Evolutionary conservation across 2,113 vertebrate species (phyloP).

Genomic region (Lycocorax pyrrhopterus): DNA sequence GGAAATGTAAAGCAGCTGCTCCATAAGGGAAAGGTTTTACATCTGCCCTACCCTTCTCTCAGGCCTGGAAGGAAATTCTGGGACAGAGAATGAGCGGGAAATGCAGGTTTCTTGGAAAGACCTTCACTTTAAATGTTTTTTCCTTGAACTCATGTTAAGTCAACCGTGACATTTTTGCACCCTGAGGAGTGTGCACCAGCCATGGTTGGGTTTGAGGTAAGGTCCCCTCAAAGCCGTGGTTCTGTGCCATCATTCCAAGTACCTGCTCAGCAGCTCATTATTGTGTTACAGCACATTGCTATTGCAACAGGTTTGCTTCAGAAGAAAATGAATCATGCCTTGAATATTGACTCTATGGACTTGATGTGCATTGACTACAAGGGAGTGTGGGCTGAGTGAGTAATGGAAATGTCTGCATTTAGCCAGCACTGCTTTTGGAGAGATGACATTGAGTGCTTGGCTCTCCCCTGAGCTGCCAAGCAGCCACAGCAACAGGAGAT

Average conservation of each 20-base stretch:
- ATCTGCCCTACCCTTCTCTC: not conserved
- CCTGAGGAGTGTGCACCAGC: not conserved
- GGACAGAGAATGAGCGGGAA: not conserved
- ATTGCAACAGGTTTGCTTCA: not conserved
- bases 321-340: not conserved
- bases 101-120: not conserved
- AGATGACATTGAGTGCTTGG: not conserved
- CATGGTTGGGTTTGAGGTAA: not conserved
- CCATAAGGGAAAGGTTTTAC: not conserved
- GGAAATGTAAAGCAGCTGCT: not conserved
- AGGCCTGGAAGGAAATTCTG: not conserved
- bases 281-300: not conserved
- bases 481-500: not conserved
- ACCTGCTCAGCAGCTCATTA: not conserved
- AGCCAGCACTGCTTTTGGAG: not conserved
- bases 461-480: not conserved
- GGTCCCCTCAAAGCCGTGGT: not conserved
- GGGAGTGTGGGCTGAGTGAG: not conserved
- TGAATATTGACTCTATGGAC: not conserved
- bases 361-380: not conserved
- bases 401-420: not conserved
- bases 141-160: not conserved
- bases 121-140: not conserved
- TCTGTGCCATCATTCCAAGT: not conserved
- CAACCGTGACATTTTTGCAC: accelerated